phyloP scores from a whole-genome alignment of 2,888 invertebrate genomes.

The Eupithecia exiguata region DNA sequence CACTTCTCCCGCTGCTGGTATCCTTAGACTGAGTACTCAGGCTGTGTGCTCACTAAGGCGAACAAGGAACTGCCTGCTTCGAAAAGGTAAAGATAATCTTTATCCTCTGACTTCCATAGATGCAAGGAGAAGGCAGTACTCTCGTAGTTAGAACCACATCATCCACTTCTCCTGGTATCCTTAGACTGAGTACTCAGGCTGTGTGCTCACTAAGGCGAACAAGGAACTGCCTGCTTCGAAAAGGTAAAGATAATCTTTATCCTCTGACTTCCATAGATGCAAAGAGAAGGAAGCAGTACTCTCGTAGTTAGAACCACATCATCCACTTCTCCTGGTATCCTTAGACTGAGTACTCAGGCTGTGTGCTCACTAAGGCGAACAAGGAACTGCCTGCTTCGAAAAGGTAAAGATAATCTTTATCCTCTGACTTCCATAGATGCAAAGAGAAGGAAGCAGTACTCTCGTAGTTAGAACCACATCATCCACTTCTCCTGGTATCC shows the following conservation, averaged over 20 bases:
- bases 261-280: constrained; percentile 88
- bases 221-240: constrained; percentile 73
- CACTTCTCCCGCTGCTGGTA: constrained; percentile 87
- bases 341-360: constrained; percentile 85
- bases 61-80: constrained; percentile 73
- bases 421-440: constrained; percentile 85
- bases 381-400: constrained; percentile 73
- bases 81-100: constrained; percentile 69
- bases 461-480: constrained; percentile 88
- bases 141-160: constrained; percentile 88
- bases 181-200: constrained; percentile 85
- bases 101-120: constrained; percentile 75
- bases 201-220: constrained; percentile 74
- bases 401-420: constrained; percentile 54
- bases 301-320: constrained; percentile 89
- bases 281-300: constrained; percentile 88
- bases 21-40: constrained; percentile 84
- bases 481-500: constrained; percentile 87
- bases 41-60: constrained; percentile 80
- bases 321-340: constrained; percentile 87
- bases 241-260: too few relatives aligned
- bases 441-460: constrained; percentile 88
- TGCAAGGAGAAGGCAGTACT: constrained; percentile 90
- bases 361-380: constrained; percentile 74
- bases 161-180: constrained; percentile 87